Evolutionary conservation across 1,140 invertebrate genomes (phyloP).

Genomic region (Copidosoma floridanum): DNA sequence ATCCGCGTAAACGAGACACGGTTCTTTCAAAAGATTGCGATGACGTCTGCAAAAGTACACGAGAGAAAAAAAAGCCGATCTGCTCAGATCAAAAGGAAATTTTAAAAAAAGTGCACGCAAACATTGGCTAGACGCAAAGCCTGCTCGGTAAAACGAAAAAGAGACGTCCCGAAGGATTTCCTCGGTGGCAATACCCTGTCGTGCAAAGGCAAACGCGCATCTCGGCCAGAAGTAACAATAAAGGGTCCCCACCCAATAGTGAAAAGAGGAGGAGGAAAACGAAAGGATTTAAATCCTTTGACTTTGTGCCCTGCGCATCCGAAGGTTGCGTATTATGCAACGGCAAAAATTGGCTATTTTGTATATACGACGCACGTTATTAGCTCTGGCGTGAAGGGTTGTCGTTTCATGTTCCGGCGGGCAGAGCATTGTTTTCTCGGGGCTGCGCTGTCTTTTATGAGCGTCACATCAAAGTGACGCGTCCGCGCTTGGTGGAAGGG

Average conservation of each 20-base stretch:
- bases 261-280: too few relatives aligned
- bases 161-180: conserved; percentile 15
- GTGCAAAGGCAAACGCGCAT: neutral
- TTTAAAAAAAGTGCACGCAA: too few relatives aligned
- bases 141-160: too few relatives aligned
- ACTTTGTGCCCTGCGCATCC: conserved; percentile 42
- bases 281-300: conserved; percentile 47
- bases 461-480: conserved; percentile 53
- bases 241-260: too few relatives aligned
- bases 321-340: conserved; percentile 28
- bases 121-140: too few relatives aligned
- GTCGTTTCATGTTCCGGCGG: conserved; percentile 54
- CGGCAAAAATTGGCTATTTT: conserved; percentile 54
- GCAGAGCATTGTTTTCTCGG: conserved; percentile 52
- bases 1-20: too few relatives aligned
- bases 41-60: too few relatives aligned
- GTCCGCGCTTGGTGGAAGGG: conserved; percentile 35
- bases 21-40: too few relatives aligned
- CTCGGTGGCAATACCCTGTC: too few relatives aligned
- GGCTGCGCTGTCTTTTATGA: conserved; percentile 40
- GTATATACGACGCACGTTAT: conserved; percentile 57
- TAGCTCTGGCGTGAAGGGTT: conserved; percentile 54
- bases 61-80: too few relatives aligned
- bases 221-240: too few relatives aligned
- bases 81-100: too few relatives aligned